A percentile compares a stretch with the other conserved stretches of the same genome.
Evolutionary conservation across 2,888 invertebrate genomes (phyloP).

Genomic region (Nebria salina): DNA sequence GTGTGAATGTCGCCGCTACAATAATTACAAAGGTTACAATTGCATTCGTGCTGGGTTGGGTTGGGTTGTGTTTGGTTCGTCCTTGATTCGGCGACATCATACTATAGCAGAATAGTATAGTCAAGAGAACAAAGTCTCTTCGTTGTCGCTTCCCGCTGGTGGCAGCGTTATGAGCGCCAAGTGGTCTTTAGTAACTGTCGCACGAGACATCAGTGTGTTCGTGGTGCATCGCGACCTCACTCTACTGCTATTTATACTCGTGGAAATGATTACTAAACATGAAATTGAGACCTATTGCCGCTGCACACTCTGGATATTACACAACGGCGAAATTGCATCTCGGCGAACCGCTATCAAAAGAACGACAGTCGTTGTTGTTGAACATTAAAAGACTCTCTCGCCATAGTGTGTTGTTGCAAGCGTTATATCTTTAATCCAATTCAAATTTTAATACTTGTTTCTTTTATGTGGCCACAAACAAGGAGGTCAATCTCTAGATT

Average conservation of each 20-base stretch:
- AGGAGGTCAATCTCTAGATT: background rate
- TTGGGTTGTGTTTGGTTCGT: conserved; percentile 6
- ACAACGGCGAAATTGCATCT: conserved; percentile 36
- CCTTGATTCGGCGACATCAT: conserved; percentile 33
- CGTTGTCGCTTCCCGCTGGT: background rate
- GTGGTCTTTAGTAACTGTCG: conserved; percentile 37
- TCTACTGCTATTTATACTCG: conserved; percentile 49
- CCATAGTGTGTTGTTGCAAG: background rate
- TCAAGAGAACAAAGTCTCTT: background rate
- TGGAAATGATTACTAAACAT: conserved; percentile 49
- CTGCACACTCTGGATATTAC: conserved; percentile 26
- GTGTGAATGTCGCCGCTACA: conserved; percentile 46
- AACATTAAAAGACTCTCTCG: conserved; percentile 8
- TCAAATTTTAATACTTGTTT: background rate
- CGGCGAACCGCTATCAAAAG: conserved; percentile 22
- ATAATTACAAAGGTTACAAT: conserved; percentile 44
- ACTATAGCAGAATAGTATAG: background rate
- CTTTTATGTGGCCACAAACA: background rate
- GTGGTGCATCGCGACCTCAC: conserved; percentile 45
- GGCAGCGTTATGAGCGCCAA: conserved; percentile 33
- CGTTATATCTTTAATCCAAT: background rate
- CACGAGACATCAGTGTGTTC: conserved; percentile 48
- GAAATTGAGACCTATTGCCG: conserved; percentile 47
- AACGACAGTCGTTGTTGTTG: conserved; percentile 17
- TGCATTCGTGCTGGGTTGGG: conserved; percentile 35